Percentiles rank a stretch among this genome's conserved stretches.
Evolutionary conservation across 1,140 invertebrate species (phyloP).

Genomic region (Caenorhabditis remanei): DNA sequence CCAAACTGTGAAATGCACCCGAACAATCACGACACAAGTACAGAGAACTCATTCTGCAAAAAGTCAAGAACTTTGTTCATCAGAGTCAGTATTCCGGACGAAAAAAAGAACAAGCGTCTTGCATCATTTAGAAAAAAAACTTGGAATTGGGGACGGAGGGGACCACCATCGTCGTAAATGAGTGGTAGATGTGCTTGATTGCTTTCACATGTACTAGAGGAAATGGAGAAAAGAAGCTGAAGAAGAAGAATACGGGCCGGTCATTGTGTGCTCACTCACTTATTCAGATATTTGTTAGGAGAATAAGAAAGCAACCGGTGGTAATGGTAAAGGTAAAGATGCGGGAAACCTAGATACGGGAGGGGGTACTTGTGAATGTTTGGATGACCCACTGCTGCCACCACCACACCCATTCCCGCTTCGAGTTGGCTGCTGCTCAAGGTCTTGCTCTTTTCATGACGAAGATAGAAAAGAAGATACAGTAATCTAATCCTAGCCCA

Average conservation of each 20-base stretch:
- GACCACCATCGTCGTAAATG: slow-evolving; percentile 46
- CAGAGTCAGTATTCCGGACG: too few species aligned
- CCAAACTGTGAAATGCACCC: slow-evolving; percentile 50
- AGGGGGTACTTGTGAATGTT: slow-evolving; percentile 48
- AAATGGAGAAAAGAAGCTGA: neutral
- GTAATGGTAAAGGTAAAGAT: slow-evolving; percentile 19
- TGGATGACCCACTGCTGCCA: slow-evolving; percentile 51
- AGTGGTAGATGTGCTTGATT: slow-evolving; percentile 54
- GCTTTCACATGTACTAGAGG: slow-evolving; percentile 53
- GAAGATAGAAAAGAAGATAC: slow-evolving; percentile 31
- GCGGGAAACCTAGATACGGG: slow-evolving; percentile 48
- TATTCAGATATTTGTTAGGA: slow-evolving; percentile 53
- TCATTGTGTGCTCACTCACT: slow-evolving; percentile 54
- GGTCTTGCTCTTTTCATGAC: slow-evolving; percentile 40
- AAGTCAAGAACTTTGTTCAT: slow-evolving; percentile 22
- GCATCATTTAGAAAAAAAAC: slow-evolving; percentile 42
- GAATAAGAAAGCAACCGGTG: slow-evolving; percentile 14
- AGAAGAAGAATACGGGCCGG: slow-evolving; percentile 3
- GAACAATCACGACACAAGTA: slow-evolving; percentile 50
- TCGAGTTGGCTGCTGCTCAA: neutral
- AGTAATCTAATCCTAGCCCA: slow-evolving; percentile 37
- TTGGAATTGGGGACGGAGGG: neutral
- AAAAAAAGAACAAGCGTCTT: slow-evolving; percentile 33
- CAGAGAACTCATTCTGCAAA: slow-evolving; percentile 51
- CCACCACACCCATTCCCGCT: slow-evolving; percentile 29